Conservation (phyloP, 2,113 vertebrate genomes). For the Loxodonta africana region DNA sequence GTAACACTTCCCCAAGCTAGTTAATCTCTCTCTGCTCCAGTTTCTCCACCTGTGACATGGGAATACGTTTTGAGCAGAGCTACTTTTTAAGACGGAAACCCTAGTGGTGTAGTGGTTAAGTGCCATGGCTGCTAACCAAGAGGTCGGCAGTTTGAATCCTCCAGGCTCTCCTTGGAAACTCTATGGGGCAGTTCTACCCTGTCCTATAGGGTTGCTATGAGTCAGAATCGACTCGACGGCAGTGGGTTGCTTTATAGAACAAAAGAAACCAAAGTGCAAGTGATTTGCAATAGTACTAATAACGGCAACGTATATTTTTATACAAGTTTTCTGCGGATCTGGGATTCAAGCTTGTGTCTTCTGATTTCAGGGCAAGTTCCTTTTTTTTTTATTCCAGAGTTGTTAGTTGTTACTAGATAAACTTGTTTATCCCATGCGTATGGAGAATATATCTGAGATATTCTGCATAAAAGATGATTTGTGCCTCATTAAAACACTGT, state of each 20-base stretch:
- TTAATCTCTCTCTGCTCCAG: background rate
- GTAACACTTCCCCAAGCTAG: background rate
- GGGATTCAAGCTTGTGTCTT: background rate
- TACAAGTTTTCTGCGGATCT: background rate
- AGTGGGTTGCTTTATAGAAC: background rate
- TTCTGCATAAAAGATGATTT: conserved; percentile 8
- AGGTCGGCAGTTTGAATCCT: too few relatives aligned
- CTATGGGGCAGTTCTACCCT: too few relatives aligned
- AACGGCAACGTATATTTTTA: background rate
- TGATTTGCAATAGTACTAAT: background rate
- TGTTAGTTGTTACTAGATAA: background rate
- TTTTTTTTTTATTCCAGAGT: background rate
- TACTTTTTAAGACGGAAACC: background rate
- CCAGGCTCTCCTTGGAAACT: too few relatives aligned
- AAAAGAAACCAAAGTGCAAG: background rate
- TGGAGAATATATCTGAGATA: background rate
- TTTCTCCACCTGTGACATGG: background rate
- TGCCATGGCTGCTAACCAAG: too few relatives aligned
- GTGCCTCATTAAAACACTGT: background rate
- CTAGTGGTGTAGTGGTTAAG: too few relatives aligned
- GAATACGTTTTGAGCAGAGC: background rate
- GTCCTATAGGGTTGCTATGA: too few relatives aligned
- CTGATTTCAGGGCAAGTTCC: background rate
- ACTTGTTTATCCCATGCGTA: background rate
- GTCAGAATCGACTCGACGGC: too few relatives aligned